These are phyloP conservation scores for Cervus canadensis DNA, from an alignment of 2,113 vertebrate species.

Conservation along the genomic window DNA sequence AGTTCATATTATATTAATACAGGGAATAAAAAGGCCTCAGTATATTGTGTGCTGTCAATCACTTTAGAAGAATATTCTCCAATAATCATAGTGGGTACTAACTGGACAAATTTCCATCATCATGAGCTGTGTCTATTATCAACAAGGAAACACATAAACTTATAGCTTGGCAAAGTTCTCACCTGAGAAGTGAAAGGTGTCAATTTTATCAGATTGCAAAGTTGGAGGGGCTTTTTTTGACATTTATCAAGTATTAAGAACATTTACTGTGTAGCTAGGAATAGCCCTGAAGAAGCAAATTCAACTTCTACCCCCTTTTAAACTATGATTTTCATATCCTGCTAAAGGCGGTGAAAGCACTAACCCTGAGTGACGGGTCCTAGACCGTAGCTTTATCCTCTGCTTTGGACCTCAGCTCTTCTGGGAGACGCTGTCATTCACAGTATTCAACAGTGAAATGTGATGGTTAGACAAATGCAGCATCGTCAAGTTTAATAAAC, in stretches of 20 bases:
- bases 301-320: constrained; percentile 49
- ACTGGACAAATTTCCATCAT: constrained; percentile 78
- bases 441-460: neutral
- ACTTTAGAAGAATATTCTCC: constrained; percentile 66
- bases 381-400: neutral
- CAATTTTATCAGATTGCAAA: constrained; percentile 66
- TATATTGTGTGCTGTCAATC: constrained; percentile 87
- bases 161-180: constrained; percentile 63
- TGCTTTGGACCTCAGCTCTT: neutral
- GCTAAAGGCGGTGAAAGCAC: constrained; percentile 36
- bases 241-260: constrained; percentile 61
- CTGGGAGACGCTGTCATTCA: constrained; percentile 41
- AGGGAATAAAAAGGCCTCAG: constrained; percentile 80
- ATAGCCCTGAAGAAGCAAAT: constrained; percentile 38
- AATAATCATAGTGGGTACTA: constrained; percentile 78
- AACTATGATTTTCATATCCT: constrained; percentile 36
- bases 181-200: constrained; percentile 25
- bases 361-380: constrained; percentile 38
- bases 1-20: constrained; percentile 83
- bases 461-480: constrained; percentile 37
- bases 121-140: neutral
- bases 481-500: constrained; percentile 26
- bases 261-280: constrained; percentile 52
- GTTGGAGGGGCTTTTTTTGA: neutral
- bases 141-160: constrained; percentile 65